A percentile compares a stretch with the other conserved stretches of the same genome.
Evolutionary conservation across 2,888 invertebrate species (phyloP).

Genomic region (Drosophila tripunctata): DNA sequence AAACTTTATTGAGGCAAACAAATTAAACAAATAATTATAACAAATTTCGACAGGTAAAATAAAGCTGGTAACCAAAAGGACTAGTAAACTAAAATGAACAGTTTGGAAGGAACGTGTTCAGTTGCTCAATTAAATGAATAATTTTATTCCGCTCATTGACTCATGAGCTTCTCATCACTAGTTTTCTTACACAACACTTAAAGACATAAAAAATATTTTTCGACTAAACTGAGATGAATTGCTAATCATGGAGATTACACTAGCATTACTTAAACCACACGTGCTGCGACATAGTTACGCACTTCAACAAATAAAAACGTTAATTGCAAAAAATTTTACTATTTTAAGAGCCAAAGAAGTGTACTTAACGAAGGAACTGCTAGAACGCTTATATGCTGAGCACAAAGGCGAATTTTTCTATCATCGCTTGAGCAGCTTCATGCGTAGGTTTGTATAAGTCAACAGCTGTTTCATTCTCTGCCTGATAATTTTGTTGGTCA

Average conservation of each 20-base stretch:
- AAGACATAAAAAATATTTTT: no score
- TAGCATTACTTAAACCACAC: conserved; percentile 95
- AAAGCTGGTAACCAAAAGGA: no score
- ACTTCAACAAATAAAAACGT: conserved; percentile 88
- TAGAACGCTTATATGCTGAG: conserved; percentile 91
- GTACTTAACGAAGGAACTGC: conserved; percentile 87
- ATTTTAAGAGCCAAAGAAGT: conserved; percentile 89
- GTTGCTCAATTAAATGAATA: no score
- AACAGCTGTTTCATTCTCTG: background rate
- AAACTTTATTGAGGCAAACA: no score
- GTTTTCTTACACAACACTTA: no score
- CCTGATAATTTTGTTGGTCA: background rate
- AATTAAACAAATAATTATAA: no score
- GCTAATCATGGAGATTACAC: conserved; percentile 88
- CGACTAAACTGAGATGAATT: no score
- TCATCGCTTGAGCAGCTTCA: conserved; percentile 91
- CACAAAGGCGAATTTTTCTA: conserved; percentile 93
- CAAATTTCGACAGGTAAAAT: no score
- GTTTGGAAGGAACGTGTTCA: no score
- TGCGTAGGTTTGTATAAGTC: conserved; percentile 87
- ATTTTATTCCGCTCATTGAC: no score
- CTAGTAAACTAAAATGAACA: no score
- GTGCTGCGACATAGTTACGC: conserved; percentile 91
- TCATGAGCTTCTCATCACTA: no score
- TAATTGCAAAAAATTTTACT: conserved; percentile 89